phyloP scores from a whole-genome alignment of 2,888 invertebrate genomes.

The Ormyrus nitidulus region DNA sequence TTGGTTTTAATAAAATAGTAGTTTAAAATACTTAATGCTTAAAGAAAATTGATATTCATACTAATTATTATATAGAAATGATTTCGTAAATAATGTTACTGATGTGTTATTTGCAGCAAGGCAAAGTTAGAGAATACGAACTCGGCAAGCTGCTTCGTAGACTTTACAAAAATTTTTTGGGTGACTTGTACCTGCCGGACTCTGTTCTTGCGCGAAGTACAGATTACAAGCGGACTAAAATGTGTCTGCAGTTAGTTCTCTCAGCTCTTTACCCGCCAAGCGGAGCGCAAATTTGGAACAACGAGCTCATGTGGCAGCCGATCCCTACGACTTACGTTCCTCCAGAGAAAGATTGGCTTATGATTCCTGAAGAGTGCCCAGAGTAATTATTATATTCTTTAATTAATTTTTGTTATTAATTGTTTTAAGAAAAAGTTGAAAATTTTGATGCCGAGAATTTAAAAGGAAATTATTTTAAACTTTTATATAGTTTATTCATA shows the following conservation, averaged over 20 bases:
- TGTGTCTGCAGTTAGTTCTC: conserved; percentile 82
- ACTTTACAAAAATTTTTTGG: conserved; percentile 77
- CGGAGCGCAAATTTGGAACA: conserved; percentile 78
- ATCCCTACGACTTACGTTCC: conserved; percentile 69
- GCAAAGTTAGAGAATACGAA: conserved; percentile 77
- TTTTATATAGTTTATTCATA: no score
- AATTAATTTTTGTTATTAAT: no score
- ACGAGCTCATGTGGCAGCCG: conserved; percentile 81
- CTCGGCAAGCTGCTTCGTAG: conserved; percentile 77
- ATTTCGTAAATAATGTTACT: no score
- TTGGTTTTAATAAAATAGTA: no score
- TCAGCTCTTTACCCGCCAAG: conserved; percentile 83
- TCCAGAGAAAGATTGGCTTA: conserved; percentile 56
- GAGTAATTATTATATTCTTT: conserved; percentile 53
- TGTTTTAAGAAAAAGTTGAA: no score
- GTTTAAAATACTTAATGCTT: no score
- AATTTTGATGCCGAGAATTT: no score
- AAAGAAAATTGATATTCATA: no score
- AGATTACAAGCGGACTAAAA: conserved; percentile 84
- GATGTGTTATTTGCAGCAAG: conserved; percentile 73
- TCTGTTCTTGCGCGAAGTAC: conserved; percentile 78
- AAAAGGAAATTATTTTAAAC: no score
- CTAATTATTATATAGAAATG: neutral
- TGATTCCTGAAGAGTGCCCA: conserved; percentile 60
- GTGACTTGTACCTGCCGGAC: conserved; percentile 74